Evolutionary conservation across 2,888 invertebrate species (phyloP).

Genomic region (Tipula confusa): DNA sequence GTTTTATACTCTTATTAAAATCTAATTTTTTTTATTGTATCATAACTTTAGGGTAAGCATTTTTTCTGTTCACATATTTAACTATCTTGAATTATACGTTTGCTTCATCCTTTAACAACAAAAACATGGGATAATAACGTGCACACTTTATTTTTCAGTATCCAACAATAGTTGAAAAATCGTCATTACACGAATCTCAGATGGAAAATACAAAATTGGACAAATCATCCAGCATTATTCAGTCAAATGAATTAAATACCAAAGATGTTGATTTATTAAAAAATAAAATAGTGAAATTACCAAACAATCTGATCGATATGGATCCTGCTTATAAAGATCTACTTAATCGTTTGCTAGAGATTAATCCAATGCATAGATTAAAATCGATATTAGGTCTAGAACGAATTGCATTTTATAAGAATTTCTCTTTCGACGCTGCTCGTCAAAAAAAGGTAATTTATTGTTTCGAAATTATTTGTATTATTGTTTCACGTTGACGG

Average conservation of each 20-base stretch:
- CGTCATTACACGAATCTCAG: neutral
- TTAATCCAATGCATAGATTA: slow-evolving; percentile 42
- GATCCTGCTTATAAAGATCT: slow-evolving; percentile 42
- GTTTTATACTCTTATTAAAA: neutral
- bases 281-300: slow-evolving; percentile 37
- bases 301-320: slow-evolving; percentile 38
- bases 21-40: neutral
- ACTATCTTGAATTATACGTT: neutral
- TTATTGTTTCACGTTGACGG: too few relatives aligned
- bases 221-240: neutral
- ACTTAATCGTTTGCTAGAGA: slow-evolving; percentile 41
- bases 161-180: neutral
- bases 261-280: neutral
- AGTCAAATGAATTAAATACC: neutral
- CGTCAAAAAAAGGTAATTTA: neutral
- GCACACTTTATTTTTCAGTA: neutral
- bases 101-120: too few relatives aligned
- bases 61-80: neutral
- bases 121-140: neutral
- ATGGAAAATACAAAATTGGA: neutral
- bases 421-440: slow-evolving; percentile 35
- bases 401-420: slow-evolving; percentile 44
- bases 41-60: neutral
- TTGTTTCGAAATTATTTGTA: neutral
- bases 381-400: slow-evolving; percentile 44